Evolutionary conservation across 2,113 vertebrate genomes (phyloP).

Genomic region (Puma concolor): DNA sequence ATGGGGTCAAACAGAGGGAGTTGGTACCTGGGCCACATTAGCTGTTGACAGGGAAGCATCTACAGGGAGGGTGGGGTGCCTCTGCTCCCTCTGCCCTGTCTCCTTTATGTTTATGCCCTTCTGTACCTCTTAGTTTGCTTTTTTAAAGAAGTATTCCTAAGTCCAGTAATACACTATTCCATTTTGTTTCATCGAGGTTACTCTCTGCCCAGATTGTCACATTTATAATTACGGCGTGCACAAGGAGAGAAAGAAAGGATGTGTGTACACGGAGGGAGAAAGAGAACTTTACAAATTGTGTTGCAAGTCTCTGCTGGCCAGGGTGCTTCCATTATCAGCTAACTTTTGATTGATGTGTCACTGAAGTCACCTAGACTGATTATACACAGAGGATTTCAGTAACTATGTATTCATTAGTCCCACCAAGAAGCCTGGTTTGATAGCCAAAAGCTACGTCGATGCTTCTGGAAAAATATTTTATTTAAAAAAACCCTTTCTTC

Average conservation of each 20-base stretch:
- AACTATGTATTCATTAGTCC: background rate
- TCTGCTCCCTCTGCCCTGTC: background rate
- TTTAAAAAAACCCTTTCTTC: background rate
- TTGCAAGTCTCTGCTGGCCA: background rate
- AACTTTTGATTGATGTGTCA: background rate
- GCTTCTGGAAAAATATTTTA: background rate
- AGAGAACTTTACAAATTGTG: background rate
- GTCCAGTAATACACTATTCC: background rate
- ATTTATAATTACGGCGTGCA: background rate
- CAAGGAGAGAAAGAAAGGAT: background rate
- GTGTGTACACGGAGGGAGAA: too few relatives aligned
- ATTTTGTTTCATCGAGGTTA: background rate
- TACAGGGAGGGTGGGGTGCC: fast-evolving
- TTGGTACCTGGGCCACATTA: background rate
- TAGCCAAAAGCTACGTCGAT: background rate
- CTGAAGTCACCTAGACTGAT: background rate
- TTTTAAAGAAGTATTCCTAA: background rate
- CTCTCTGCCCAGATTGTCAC: background rate
- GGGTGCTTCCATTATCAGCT: background rate
- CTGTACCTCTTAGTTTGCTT: background rate
- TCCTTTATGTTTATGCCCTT: background rate
- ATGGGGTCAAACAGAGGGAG: background rate
- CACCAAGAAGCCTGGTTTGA: background rate
- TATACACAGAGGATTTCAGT: too few relatives aligned
- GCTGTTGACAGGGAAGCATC: fast-evolving